Base-by-base conservation (phyloP, 2,797 vertebrate genomes). In the Falco biarmicus region DNA sequence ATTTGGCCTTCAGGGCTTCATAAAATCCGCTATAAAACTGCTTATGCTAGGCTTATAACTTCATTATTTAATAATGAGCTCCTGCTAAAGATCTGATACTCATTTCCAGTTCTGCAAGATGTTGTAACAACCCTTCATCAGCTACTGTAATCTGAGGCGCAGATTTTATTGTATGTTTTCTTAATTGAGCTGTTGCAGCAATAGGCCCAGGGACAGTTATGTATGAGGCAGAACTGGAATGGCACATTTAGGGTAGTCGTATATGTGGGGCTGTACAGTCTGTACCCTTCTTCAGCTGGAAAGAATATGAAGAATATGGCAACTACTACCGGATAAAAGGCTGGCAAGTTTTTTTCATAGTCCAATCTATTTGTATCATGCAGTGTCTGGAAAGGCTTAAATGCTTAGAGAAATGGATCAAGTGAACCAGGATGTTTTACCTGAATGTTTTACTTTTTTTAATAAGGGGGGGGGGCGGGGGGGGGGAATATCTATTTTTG, bases 1-100 rank as follows among this genome's bases (percentile, higher is more conserved):
- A 60, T 53, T 94, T 84, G 63, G 48, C 86, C 78, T 87, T 79
- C 37, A 71, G 48, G 79, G 37, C 24, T 82, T 90, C 83, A 82
- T 84, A 95, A 96, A 94, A 96, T 50, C 41, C n/a, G 66, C 74
- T 82, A 32, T 64, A 93, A 76, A 95, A 76, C 14, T 56, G 39
- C 71, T 84, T 82, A 79, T 54, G n/a, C 63, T 84, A 64, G 29
- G 83, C 48, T 87, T 84, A 88, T 76, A 88, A 81, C 37, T 39
- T 88, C 74, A 78, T 87, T 80, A 87, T 83, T 95, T 90, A 93
- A 87, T 90, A 82, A 93, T 68, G 74, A 64, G 51, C 13, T 87
- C 45, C 56, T 3, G 29, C 70, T 79, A 87, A 92, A 94, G 77
- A 96, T 66, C 84, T 60, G 56, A 84, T 92, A 81, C 48, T 92